Base-by-base conservation (phyloP, 2,888 invertebrate genomes). In the Apotomis betuletana region DNA sequence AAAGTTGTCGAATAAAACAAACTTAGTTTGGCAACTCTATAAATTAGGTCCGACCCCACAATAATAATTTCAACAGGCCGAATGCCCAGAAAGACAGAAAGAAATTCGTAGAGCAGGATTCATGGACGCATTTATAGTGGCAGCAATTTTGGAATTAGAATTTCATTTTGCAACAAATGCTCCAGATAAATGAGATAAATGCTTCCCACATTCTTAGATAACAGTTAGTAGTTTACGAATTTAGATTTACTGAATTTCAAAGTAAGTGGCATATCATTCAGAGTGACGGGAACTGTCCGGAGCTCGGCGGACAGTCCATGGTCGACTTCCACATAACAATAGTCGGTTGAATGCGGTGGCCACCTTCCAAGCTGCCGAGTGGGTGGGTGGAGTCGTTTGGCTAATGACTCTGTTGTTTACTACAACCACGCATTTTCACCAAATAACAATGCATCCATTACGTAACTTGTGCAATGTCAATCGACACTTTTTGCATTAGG, bases 301-400 rank as follows among this genome's bases (percentile, higher is more conserved):
- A 69, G 74, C 68, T 46, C 69, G 70, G 60, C 64, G 52, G 67
- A 60, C 63, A 73, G 70, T 61, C 74, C 75, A 76, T 74, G 73
- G 75, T 67, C 74, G 74, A 79, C 79, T 77, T 78, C 75, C 77
- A 74, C 77, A 77, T 76, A 79, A 82, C 80, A 83, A 81, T 83
- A 81, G 79, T 79, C 77, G 76, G 75, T 77, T 78, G 75, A 79
- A 79, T 77, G 78, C 75, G 76, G 77, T 83, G 83, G 84, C 81
- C 73, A 70, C 68, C 75, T 76, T 82, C 83, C 81, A 84, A 84
- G 78, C 74, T 73, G 58, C 68, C 36, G 73, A 73, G 79, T 80
- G 77, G 80, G 82, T 75, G 81, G 77, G 74, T 71, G 67, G 67
- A 68, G 75, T 71, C 70, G 74, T 74, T 79, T 82, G 78, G 81